These are phyloP conservation scores for Enteromius thamalakanensis DNA, from an alignment of 2,797 vertebrate species.

Conservation along the genomic window DNA sequence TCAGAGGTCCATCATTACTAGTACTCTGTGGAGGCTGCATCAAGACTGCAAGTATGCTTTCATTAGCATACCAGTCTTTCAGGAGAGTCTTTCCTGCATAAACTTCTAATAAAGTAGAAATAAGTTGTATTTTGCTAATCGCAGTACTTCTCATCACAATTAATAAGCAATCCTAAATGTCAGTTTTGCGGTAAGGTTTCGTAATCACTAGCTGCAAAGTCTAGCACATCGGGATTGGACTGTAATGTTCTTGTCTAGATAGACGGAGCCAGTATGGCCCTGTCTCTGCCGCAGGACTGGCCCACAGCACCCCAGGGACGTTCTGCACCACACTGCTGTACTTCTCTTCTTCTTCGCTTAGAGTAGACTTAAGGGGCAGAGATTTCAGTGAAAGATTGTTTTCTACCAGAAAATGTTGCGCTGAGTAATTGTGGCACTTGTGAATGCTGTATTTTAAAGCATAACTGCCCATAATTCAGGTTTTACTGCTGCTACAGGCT, in stretches of 20 bases:
- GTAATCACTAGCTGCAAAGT: not conserved
- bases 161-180: not conserved
- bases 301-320: constrained; percentile 13
- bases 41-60: constrained; percentile 11
- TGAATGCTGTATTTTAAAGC: not conserved
- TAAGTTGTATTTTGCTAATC: constrained; percentile 1
- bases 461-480: not conserved
- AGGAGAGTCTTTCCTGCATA: not conserved
- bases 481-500: not conserved
- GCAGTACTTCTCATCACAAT: not conserved
- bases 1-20: constrained; percentile 18
- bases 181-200: not conserved
- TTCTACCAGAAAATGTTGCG: not conserved
- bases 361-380: not conserved
- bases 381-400: constrained; percentile 16
- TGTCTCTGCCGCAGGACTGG: constrained; percentile 22
- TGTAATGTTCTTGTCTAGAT: not conserved
- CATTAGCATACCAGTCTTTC: not conserved
- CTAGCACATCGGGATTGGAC: not conserved
- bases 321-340: constrained; percentile 19
- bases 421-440: not conserved
- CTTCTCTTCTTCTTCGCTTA: not conserved
- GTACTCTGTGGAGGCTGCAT: not conserved
- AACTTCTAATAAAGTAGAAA: not conserved
- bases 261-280: constrained; percentile 10